Base-by-base conservation (phyloP, 1,140 invertebrate genomes). In the Drosophila eugracilis region DNA sequence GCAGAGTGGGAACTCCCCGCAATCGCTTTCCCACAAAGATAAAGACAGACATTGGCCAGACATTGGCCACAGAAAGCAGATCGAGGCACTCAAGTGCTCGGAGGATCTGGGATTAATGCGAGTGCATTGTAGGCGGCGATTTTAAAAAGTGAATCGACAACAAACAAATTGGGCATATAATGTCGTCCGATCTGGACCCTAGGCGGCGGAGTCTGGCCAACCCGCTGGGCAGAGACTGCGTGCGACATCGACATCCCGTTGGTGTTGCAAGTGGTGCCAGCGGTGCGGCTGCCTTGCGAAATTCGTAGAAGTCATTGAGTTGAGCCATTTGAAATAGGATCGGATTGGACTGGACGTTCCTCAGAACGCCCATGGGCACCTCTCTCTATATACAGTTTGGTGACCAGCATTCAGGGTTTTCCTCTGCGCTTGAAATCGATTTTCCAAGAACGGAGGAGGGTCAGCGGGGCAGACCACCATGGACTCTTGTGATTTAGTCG, bases 251-350 rank as follows among this genome's bases (percentile, higher is more conserved):
- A 58, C 53, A 72, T 36, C 32, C 58, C 62, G 39, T 58, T 50
- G 59, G 45, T 66, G 45, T 34, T 14, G 17, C n/a, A n/a, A n/a
- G 37, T 48, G 55, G 50, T 36, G 41, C 62, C 45, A 42, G 41
- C 22, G 21, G 41, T n/a, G n/a, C n/a, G 21, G 34, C 30, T 28
- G 41, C 21, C 21, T 69, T 74, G 72, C 70, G 42, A 75, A 75
- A 75, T 75, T 75, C 72, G 70, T 75, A 65, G 72, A 75, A 75
- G 48, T 74, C 72, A 75, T 75, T 75, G 72, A 75, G 50, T 45
- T 24, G 69, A 53, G 63, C 58, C 58, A 73, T 75, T 74, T 74
- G 70, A 75, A 75, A 75, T 75, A 74, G 72, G 72, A 75, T 75
- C 57, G 49, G 32, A 36, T 58, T 12, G 47, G 21, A 17, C 24